phyloP scores from a whole-genome alignment of 1,140 invertebrate genomes.

The Helicorthomorpha holstii region DNA sequence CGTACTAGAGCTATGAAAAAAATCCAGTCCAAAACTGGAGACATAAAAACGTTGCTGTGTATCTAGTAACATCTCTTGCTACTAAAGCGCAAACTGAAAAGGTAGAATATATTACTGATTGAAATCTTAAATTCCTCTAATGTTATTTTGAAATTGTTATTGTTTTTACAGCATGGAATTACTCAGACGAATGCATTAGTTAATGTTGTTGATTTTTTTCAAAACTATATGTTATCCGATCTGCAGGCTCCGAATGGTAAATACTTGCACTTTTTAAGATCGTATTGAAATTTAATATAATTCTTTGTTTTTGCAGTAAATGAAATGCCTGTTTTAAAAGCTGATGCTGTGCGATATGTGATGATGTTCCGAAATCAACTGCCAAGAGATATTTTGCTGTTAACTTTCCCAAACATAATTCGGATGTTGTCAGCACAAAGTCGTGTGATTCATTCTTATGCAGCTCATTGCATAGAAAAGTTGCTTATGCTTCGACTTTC shows the following conservation, averaged over 20 bases:
- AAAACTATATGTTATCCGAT: slow-evolving; percentile 67
- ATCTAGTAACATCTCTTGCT: slow-evolving; percentile 84
- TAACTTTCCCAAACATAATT: slow-evolving; percentile 55
- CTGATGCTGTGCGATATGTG: slow-evolving; percentile 87
- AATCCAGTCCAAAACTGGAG: slow-evolving; percentile 68
- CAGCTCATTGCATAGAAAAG: slow-evolving; percentile 78
- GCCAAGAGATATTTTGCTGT: slow-evolving; percentile 53
- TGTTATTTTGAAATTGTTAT: neutral
- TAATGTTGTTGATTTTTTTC: slow-evolving; percentile 70
- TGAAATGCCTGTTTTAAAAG: slow-evolving; percentile 75
- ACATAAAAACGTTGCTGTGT: slow-evolving; percentile 88
- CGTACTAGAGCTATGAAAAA: slow-evolving; percentile 52
- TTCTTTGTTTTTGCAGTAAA: slow-evolving; percentile 45
- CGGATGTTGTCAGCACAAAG: slow-evolving; percentile 49
- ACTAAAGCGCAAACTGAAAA: slow-evolving; percentile 77
- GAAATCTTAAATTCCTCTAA: neutral
- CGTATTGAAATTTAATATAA: slow-evolving; percentile 2
- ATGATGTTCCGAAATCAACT: slow-evolving; percentile 88
- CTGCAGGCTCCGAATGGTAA: slow-evolving; percentile 53
- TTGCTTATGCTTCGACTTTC: slow-evolving; percentile 51
- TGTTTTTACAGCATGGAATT: slow-evolving; percentile 47
- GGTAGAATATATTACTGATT: slow-evolving; percentile 8
- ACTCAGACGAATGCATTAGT: slow-evolving; percentile 80
- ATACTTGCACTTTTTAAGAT: neutral
- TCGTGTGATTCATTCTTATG: slow-evolving; percentile 85